Conservation (phyloP, 2,797 vertebrate species). For the Acanthornis magna region DNA sequence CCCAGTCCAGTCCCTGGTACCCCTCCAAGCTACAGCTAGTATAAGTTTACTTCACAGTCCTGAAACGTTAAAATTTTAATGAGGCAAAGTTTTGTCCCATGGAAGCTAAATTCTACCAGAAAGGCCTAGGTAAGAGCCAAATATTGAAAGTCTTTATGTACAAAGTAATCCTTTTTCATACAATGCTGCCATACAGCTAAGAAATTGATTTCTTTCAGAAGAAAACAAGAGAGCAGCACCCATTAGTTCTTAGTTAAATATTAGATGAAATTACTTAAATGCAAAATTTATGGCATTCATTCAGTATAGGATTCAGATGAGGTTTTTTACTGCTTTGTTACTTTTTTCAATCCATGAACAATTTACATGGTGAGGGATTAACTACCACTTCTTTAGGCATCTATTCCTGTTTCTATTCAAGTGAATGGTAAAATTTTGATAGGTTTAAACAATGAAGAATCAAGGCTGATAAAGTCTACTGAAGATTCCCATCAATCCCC, state of each 20-base stretch:
- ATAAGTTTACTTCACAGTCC: neutral
- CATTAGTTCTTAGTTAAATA: neutral
- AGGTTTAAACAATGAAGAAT: neutral
- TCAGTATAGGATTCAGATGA: neutral
- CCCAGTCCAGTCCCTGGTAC: neutral
- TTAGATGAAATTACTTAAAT: neutral
- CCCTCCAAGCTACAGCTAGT: neutral
- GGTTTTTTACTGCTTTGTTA: neutral
- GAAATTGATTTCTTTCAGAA: neutral
- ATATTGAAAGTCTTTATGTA: neutral
- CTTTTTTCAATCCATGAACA: neutral
- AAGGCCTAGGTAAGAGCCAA: neutral
- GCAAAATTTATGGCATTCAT: neutral
- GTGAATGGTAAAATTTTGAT: neutral
- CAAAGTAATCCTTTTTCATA: neutral
- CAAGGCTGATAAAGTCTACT: neutral
- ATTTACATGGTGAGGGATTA: neutral
- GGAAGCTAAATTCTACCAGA: neutral
- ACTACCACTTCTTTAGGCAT: neutral
- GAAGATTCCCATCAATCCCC: neutral
- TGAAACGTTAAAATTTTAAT: neutral
- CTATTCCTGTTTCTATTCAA: neutral
- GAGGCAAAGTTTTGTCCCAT: neutral
- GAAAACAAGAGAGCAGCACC: neutral
- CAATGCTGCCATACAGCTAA: neutral